Evolutionary conservation across 2,113 vertebrate genomes (phyloP).

Genomic region (Reinhardtius hippoglossoides): DNA sequence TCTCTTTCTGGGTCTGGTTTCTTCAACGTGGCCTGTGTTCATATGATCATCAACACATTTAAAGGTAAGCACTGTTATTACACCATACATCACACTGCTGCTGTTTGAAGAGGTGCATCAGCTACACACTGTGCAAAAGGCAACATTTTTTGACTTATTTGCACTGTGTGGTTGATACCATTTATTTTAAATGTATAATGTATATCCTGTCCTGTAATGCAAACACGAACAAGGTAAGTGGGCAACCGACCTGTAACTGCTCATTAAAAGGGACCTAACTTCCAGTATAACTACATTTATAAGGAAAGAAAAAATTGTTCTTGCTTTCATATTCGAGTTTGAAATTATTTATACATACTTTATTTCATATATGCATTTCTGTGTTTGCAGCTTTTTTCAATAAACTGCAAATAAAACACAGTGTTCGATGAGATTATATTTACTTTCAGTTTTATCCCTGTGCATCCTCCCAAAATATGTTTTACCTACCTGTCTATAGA

Average conservation of each 20-base stretch:
- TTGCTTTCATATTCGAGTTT: not conserved
- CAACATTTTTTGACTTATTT: not conserved
- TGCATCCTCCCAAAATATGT: no score
- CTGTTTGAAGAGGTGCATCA: constrained; percentile 22
- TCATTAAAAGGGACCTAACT: not conserved
- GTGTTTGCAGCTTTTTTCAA: no score
- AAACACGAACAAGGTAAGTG: constrained; percentile 58
- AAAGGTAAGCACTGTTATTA: constrained; percentile 59
- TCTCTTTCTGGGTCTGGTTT: constrained; percentile 34
- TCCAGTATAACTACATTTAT: not conserved
- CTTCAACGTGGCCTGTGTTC: constrained; percentile 1
- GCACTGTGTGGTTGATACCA: constrained; percentile 8
- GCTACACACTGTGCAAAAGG: constrained; percentile 9
- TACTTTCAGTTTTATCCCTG: no score
- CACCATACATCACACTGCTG: not conserved
- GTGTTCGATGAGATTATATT: no score
- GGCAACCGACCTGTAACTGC: not conserved
- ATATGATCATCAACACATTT: constrained; percentile 14
- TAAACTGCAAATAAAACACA: no score
- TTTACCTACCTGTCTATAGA: no score
- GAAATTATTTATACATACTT: no score
- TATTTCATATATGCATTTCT: no score
- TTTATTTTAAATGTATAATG: constrained; percentile 15
- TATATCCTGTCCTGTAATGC: constrained; percentile 15
- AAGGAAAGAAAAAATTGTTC: not conserved